Percentiles rank a stretch among this genome's conserved stretches.
These are phyloP conservation scores for Cynoglossus semilaevis DNA, from an alignment of 2,113 vertebrate species.

Conservation along the genomic window DNA sequence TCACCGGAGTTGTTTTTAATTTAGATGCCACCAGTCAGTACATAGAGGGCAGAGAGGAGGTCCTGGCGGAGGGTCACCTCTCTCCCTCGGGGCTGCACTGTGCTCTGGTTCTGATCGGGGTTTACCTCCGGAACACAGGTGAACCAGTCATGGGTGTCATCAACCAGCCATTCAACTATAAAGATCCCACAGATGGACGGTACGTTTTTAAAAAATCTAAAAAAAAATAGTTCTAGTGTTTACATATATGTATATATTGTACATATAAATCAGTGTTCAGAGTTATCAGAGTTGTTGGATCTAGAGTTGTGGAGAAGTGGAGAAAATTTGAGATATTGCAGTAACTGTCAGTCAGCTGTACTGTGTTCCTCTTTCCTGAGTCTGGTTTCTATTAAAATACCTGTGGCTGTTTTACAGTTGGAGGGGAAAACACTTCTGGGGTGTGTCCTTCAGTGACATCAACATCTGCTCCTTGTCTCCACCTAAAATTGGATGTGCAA, in stretches of 20 bases:
- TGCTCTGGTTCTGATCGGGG: conserved; percentile 82
- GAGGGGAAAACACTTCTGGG: conserved; percentile 80
- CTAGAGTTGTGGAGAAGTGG: too few relatives aligned
- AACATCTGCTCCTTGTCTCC: conserved; percentile 62
- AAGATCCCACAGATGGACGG: conserved; percentile 63
- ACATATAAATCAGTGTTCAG: too few relatives aligned
- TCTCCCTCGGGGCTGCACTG: conserved; percentile 75
- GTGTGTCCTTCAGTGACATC: conserved; percentile 60
- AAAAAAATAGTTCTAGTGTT: too few relatives aligned
- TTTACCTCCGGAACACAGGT: conserved; percentile 72
- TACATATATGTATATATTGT: too few relatives aligned
- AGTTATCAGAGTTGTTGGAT: too few relatives aligned
- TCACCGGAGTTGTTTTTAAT: not conserved
- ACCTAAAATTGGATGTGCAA: conserved; percentile 14
- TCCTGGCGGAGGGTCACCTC: conserved; percentile 58
- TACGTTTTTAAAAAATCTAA: conserved; percentile 32
- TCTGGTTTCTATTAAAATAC: not conserved
- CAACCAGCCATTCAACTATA: conserved; percentile 80
- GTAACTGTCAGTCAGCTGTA: too few relatives aligned
- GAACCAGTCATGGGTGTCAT: conserved; percentile 81
- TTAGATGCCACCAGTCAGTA: conserved; percentile 80
- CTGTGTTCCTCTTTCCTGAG: not conserved
- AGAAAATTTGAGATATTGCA: too few relatives aligned
- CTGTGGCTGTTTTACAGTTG: conserved; percentile 64
- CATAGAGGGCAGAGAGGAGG: conserved; percentile 71